These are phyloP conservation scores for Columba livia DNA, from an alignment of 2,113 vertebrate genomes.

Conservation along the genomic window DNA sequence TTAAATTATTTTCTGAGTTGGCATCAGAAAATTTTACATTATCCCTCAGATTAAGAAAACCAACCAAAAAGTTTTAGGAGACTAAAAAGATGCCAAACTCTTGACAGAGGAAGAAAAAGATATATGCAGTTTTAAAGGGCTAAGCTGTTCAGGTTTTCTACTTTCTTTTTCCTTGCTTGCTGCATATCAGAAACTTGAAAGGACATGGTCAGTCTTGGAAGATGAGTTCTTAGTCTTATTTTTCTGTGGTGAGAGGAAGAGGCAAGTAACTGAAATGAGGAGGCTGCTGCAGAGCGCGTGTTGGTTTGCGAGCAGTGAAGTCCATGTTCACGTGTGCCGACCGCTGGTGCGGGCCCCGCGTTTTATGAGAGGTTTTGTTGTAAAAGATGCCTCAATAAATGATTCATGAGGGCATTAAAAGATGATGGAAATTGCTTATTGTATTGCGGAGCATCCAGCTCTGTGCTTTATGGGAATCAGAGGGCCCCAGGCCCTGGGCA, in stretches of 20 bases:
- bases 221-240: neutral
- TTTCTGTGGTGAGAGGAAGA: neutral
- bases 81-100: neutral
- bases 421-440: constrained; percentile 63
- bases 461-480: constrained; percentile 40
- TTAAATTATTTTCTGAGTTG: neutral
- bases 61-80: neutral
- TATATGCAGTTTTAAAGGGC: neutral
- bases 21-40: neutral
- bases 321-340: neutral
- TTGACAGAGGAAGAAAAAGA: neutral
- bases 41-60: neutral
- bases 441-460: constrained; percentile 31
- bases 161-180: neutral
- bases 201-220: neutral
- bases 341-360: neutral
- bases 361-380: neutral
- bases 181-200: neutral
- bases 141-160: neutral
- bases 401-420: constrained; percentile 45
- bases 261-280: neutral
- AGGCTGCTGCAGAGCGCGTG: neutral
- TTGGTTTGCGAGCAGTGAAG: neutral
- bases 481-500: neutral
- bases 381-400: constrained; percentile 43